phyloP scores from a whole-genome alignment of 2,888 invertebrate genomes.

The Junonia oenone region DNA sequence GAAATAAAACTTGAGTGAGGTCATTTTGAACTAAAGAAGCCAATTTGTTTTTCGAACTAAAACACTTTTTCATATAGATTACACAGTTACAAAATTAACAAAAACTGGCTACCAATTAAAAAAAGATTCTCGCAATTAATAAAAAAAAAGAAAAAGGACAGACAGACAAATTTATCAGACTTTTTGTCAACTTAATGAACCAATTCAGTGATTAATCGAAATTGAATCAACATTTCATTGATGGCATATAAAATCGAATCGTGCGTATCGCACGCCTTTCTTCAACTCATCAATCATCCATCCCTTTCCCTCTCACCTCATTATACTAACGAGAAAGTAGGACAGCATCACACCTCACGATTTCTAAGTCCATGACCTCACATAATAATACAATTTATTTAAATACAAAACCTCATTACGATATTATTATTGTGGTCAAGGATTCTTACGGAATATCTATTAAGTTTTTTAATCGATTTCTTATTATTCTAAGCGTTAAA shows the following conservation, averaged over 20 bases:
- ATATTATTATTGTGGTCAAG: slow-evolving; percentile 22
- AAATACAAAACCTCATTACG: slow-evolving; percentile 12
- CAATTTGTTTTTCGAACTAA: too few relatives aligned
- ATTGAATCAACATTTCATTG: neutral
- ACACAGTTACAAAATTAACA: too few relatives aligned
- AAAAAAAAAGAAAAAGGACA: too few relatives aligned
- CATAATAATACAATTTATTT: slow-evolving; percentile 14
- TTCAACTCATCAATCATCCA: neutral
- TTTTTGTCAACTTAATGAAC: neutral
- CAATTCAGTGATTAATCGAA: too few relatives aligned
- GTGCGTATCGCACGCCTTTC: neutral
- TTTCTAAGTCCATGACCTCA: slow-evolving; percentile 24
- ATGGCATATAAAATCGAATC: neutral
- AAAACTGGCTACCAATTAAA: too few relatives aligned
- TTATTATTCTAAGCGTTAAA: slow-evolving; percentile 4
- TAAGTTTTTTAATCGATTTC: slow-evolving; percentile 11
- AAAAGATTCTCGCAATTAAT: too few relatives aligned
- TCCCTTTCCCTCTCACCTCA: neutral
- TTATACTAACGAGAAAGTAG: slow-evolving; percentile 8
- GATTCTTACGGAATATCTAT: slow-evolving; percentile 22
- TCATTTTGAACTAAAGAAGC: too few relatives aligned
- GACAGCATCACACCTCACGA: slow-evolving; percentile 5
- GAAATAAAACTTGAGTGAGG: too few relatives aligned
- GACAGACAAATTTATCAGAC: too few relatives aligned
- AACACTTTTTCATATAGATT: too few relatives aligned